Base-by-base conservation (phyloP, 2,113 vertebrate genomes). In the Sander lucioperca region DNA sequence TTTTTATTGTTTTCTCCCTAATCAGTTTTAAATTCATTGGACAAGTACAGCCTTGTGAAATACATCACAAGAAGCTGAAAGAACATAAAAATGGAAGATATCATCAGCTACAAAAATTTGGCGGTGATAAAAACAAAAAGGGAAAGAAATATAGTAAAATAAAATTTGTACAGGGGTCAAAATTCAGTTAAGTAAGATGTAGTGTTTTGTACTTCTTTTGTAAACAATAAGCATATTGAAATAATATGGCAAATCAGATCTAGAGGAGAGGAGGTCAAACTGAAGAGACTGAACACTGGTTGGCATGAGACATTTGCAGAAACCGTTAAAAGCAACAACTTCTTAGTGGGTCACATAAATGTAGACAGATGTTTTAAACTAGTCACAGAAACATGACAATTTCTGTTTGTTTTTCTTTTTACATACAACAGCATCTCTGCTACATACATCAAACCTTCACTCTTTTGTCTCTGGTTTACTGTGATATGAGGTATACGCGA, bases 401-500 rank as follows among this genome's bases (percentile, higher is more conserved):
- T 76, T 18, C 58, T 80, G 27, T 27, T 27, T 27, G 27, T 79
- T 39, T 56, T 64, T 53, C 15, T 80, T 66, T 79, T 54, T 75
- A 83, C 72, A 79, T 53, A 88, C 82, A 89, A 89, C 91, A 93
- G 86, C 88, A 88, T 92, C 80, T 89, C 93, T 89, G 92, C 94
- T 94, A 93, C 92, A 93, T 79, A 90, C 85, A 83, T 68, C 74
- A 86, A 88, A 79, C 83, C 80, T 67, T 84, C 80, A 85, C 83
- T 88, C 82, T 84, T 65, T 82, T 84, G 86, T 93, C 93, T 94
- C 94, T 95, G 94, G 86, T 91, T 89, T 87, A 76, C 84, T 92
- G 92, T 92, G 92, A 95, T 94, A 94, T 94, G 95, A 95, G 94
- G 95, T 96, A 96, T 94, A 91, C 86, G 84, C 69, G 88, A 91